Conservation (phyloP, 2,888 invertebrate species). For the Ichneumoninae sp. region DNA sequence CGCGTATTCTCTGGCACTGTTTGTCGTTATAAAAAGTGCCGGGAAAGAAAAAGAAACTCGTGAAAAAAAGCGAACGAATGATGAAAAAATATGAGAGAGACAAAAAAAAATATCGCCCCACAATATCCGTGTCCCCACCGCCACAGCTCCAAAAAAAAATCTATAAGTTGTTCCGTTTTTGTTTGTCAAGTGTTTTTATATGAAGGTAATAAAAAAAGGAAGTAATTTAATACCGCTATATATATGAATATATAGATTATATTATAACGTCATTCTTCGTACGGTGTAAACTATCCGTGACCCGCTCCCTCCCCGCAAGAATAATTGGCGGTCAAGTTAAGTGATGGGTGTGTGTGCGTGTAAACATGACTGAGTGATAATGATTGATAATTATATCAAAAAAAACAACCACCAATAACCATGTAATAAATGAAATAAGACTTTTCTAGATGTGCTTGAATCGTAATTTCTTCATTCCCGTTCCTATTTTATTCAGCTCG, state of each 20-base stretch:
- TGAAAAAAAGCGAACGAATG: constrained; percentile 31
- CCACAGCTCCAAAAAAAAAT: constrained; percentile 80
- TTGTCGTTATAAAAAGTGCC: constrained; percentile 10
- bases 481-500: background rate
- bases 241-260: constrained; percentile 75
- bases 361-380: constrained; percentile 79
- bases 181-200: constrained; percentile 84
- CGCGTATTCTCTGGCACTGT: constrained; percentile 12
- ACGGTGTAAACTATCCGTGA: constrained; percentile 75
- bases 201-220: constrained; percentile 76
- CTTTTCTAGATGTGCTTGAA: constrained; percentile 79
- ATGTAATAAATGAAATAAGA: constrained; percentile 82
- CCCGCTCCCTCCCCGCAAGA: constrained; percentile 59
- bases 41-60: constrained; percentile 9
- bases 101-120: constrained; percentile 21
- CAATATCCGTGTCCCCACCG: constrained; percentile 70
- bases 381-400: constrained; percentile 77
- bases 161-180: constrained; percentile 83
- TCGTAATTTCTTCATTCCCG: constrained; percentile 64
- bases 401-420: constrained; percentile 75
- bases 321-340: constrained; percentile 65
- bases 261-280: constrained; percentile 79
- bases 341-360: constrained; percentile 77
- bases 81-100: constrained; percentile 31
- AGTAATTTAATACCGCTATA: constrained; percentile 81